Base-by-base conservation (phyloP, 2,888 invertebrate species). In the Rhorus exstirpatorius region DNA sequence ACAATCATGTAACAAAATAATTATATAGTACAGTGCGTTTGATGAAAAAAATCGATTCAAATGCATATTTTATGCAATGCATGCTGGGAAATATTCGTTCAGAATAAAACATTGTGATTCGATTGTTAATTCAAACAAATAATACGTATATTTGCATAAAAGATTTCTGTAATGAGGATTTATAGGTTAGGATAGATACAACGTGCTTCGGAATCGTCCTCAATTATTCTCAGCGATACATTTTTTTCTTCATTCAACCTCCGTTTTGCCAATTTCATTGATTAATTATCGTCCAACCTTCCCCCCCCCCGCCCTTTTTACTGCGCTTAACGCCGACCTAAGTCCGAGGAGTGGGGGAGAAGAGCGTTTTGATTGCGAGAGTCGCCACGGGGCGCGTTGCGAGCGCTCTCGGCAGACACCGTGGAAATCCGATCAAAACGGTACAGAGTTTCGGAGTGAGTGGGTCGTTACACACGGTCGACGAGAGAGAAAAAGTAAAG, bases 361-460 rank as follows among this genome's bases (percentile, higher is more conserved):
- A 58, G 53, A 41, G 19, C 4, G 41, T 14, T 35, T 55, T 49
- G 60, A 53, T 72, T 75, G 67, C 72, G 63, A 60, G 68, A 79
- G 79, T 79, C 65, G 77, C 83, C 84, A 71, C 60, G 17, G 88
- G 76, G 83, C 85, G 82, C 90, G 87, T 84, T 70, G 61, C 79
- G 79, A 79, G 79, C 87, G 85, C 60, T 79, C 84, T 85, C 84
- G 84, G 83, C 88, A 79, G 85, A 86, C 35, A 68, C 38, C 65
- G 72, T 81, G 76, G 83, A 83, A 86, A 86, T 79, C 84, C 84
- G 87, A 85, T 90, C 88, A 91, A 90, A 91, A 88, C 85, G 87
- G 87, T 88, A 86, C 87, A 84, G 88, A 89, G 89, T 87, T 87
- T 88, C 87, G 61, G 86, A 86, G 90, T 88, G 88, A 87, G 89